Conservation (phyloP, 30 jellyfish, hydroid and myxozoan genomes). For the Sanderia malayensis region DNA sequence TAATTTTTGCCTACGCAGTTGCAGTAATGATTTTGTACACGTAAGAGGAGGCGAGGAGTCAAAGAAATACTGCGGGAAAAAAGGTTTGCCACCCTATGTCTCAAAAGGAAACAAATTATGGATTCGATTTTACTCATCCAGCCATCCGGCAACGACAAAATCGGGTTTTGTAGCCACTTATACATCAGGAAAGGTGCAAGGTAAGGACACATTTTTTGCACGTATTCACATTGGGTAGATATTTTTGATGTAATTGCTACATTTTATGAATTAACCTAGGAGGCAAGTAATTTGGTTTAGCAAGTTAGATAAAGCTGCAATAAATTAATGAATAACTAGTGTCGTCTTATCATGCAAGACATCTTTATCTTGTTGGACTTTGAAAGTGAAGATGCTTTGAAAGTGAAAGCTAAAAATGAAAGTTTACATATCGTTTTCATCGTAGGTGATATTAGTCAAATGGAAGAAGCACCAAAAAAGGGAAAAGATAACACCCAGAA, state of each 20-base stretch:
- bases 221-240: too few species aligned
- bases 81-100: constrained; percentile 64
- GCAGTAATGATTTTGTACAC: constrained; percentile 78
- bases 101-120: constrained; percentile 57
- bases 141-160: constrained; percentile 69
- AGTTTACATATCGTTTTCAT: too few species aligned
- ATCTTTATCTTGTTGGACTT: too few species aligned
- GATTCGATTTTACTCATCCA: constrained; percentile 78
- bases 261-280: too few species aligned
- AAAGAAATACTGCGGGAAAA: constrained; percentile 91
- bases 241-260: too few species aligned
- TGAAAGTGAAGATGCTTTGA: too few species aligned
- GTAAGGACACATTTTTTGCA: too few species aligned
- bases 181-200: constrained; percentile 73
- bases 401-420: too few species aligned
- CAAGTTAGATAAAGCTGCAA: too few species aligned
- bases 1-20: constrained; percentile 36
- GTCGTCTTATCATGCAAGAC: too few species aligned
- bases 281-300: too few species aligned
- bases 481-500: neutral
- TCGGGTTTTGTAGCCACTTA: constrained; percentile 98
- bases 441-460: neutral
- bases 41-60: constrained; percentile 88
- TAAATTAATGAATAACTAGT: too few species aligned
- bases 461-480: neutral